Evolutionary conservation across 2,797 vertebrate species (phyloP), one percentile per base, ranked within the genome.

Genomic region (Falco cherrug): DNA sequence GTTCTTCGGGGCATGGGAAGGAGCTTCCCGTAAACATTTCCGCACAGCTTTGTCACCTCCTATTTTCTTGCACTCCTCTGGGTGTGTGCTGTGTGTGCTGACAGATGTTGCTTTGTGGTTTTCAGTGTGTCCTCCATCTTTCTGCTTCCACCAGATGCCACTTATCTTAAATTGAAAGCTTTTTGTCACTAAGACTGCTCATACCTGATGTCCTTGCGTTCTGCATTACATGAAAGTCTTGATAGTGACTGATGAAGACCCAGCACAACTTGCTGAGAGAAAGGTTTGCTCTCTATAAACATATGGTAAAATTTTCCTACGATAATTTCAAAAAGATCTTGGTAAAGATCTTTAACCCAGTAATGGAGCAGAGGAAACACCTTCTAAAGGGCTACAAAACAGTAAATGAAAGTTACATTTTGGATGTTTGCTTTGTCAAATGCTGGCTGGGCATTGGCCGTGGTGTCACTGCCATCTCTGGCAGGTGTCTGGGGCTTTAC

Each of bases 51-150:
- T 31, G 29, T 35, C 37, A 41, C 48, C 56, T 74, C 31, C 50
- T 26, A 0, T 5, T 25, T 29, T 31, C 82, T 48, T 35, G 1
- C 26, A 5, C 7, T 54, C 22, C n/a, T 1, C 2, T 9, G 20
- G 29, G 33, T 21, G 8, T 4, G 1, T 4, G 17, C 64, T 61
- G 14, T 3, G 4, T 16, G 24, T 9, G 22, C 70, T 67, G 60
- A 9, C 13, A 54, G 16, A 69, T 13, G 28, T 17, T 12, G 18
- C 3, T 77, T 19, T 15, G 20, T 56, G 48, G 10, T 6, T 80
- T 89, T 63, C 33, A 33, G 35, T 13, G 25, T 37, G 4, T 48
- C 11, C 43, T 17, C 16, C 51, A 33, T 31, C 17, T 50, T 76
- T 77, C 64, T 74, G 16, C 41, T 78, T 78, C 48, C 41, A 19